These are phyloP conservation scores for Myrmecophaga tridactyla DNA, from an alignment of 2,113 vertebrate genomes.

Conservation along the genomic window DNA sequence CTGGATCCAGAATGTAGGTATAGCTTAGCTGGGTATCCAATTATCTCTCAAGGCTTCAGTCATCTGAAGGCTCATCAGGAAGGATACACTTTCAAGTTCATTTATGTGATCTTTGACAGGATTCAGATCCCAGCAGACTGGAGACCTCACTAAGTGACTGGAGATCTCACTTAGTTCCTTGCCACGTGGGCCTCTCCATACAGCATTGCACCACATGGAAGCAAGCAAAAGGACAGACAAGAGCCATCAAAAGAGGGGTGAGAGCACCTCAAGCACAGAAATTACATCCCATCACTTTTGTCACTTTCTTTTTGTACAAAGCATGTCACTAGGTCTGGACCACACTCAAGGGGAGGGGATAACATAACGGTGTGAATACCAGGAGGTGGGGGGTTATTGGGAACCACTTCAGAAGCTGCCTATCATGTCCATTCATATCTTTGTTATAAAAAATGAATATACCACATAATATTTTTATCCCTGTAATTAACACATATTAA, in stretches of 20 bases:
- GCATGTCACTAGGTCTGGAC: background rate
- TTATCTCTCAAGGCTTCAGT: background rate
- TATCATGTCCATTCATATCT: background rate
- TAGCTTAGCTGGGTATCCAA: too few relatives aligned
- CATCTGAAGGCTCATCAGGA: background rate
- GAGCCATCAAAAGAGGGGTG: background rate
- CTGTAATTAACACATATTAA: background rate
- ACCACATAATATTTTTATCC: background rate
- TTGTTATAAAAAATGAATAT: background rate
- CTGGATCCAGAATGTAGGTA: background rate
- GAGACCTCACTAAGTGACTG: background rate
- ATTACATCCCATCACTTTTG: background rate
- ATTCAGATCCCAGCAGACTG: background rate
- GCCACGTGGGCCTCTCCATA: background rate
- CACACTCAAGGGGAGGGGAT: fast-evolving
- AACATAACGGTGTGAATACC: fast-evolving
- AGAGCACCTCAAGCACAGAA: background rate
- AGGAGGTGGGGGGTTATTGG: background rate
- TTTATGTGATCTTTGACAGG: background rate
- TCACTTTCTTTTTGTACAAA: background rate
- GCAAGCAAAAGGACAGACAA: background rate
- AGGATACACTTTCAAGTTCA: background rate
- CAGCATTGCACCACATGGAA: background rate
- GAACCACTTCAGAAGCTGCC: background rate
- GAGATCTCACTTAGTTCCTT: background rate